phyloP scores from a whole-genome alignment of 2,888 invertebrate species.

The Calameuta idolon region DNA sequence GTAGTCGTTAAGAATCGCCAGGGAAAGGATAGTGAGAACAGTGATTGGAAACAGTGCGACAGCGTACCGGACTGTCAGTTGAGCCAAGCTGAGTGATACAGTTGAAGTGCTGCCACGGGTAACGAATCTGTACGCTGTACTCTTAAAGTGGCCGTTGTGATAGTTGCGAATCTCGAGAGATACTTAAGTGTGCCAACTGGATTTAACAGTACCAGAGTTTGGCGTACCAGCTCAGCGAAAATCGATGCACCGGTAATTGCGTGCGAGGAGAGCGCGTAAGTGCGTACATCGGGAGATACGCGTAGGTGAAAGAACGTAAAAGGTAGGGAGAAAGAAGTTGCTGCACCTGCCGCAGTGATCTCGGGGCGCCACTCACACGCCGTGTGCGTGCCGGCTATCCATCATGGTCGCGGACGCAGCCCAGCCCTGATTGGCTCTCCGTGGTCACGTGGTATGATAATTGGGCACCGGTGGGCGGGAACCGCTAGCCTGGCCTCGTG shows the following conservation, averaged over 20 bases:
- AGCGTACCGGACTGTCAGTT: background rate
- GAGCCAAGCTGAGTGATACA: background rate
- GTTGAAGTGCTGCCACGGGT: background rate
- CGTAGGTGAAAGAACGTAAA: background rate
- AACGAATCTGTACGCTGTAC: background rate
- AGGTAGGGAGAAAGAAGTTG: constrained; percentile 42
- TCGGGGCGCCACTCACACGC: constrained; percentile 62
- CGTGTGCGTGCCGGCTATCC: constrained; percentile 68
- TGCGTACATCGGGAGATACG: background rate
- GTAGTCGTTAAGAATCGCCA: background rate
- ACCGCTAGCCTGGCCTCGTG: constrained; percentile 47
- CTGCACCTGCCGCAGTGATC: constrained; percentile 63
- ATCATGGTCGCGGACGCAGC: constrained; percentile 73
- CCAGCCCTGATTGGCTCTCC: constrained; percentile 60
- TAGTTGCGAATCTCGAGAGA: background rate
- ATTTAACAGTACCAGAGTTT: background rate
- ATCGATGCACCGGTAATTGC: background rate
- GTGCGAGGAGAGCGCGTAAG: background rate
- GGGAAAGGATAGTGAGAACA: background rate
- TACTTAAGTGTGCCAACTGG: background rate
- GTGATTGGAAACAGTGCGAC: background rate
- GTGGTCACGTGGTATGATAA: constrained; percentile 76
- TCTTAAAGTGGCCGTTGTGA: background rate
- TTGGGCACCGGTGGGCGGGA: constrained; percentile 72
- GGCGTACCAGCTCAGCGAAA: background rate